Percentiles rank a stretch among this genome's conserved stretches.
Conservation (phyloP, 2,888 invertebrate genomes). For the Mellilla xanthometata region DNA sequence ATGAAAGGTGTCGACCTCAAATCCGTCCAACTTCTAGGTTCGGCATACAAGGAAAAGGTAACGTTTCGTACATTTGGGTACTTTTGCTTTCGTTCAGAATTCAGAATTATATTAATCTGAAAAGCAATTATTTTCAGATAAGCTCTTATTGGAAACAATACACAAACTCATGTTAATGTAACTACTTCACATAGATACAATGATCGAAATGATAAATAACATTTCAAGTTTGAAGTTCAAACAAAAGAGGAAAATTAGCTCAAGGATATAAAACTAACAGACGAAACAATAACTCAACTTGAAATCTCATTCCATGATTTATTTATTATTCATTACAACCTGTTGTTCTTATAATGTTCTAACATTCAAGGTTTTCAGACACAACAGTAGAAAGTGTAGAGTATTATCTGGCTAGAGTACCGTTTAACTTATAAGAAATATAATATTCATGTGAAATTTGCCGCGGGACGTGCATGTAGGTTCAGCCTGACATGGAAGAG, state of each 20-base stretch:
- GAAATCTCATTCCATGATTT: not conserved
- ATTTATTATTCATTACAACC: constrained; percentile 1
- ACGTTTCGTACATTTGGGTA: constrained; percentile 55
- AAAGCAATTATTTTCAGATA: too few relatives aligned
- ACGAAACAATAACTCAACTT: not conserved
- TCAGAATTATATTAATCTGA: too few relatives aligned
- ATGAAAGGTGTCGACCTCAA: constrained; percentile 97
- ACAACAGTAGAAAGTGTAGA: not conserved
- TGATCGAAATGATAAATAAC: too few relatives aligned
- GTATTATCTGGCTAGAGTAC: constrained; percentile 16
- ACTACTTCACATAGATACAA: too few relatives aligned
- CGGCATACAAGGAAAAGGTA: constrained; percentile 99
- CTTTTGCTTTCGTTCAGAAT: not conserved
- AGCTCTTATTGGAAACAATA: too few relatives aligned
- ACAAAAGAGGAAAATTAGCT: constrained; percentile 1
- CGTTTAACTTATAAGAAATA: constrained; percentile 45
- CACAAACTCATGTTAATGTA: too few relatives aligned
- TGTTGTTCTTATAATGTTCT: constrained; percentile 1
- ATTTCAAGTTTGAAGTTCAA: too few relatives aligned
- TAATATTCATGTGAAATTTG: constrained; percentile 79
- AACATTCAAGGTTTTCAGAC: constrained; percentile 2
- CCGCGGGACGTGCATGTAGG: constrained; percentile 85
- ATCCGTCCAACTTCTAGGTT: constrained; percentile 97
- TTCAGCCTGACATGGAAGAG: constrained; percentile 98
- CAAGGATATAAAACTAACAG: not conserved